Evolutionary conservation across 2,888 invertebrate genomes (phyloP).

Genomic region (Cheilosia grossa): DNA sequence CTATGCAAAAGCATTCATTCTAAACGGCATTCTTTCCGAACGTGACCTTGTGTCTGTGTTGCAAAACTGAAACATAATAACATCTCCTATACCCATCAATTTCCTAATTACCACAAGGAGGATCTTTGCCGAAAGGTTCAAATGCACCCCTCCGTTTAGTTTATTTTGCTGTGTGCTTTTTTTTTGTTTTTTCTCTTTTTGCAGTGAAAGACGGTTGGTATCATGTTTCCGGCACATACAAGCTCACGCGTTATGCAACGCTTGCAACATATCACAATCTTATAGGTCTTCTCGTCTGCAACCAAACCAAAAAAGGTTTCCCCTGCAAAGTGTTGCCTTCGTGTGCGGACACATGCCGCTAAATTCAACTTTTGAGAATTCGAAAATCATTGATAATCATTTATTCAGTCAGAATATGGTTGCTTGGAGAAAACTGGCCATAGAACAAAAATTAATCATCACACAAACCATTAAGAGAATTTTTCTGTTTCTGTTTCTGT

Average conservation of each 20-base stretch:
- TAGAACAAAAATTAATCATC: background rate
- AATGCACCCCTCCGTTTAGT: background rate
- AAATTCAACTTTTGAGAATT: background rate
- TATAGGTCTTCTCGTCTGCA: background rate
- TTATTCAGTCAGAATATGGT: background rate
- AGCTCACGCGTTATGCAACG: background rate
- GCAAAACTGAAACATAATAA: background rate
- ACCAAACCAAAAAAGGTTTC: background rate
- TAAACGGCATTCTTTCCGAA: background rate
- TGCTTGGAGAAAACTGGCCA: background rate
- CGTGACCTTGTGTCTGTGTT: background rate
- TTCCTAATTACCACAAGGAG: background rate
- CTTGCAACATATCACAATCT: background rate
- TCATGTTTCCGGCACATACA: background rate
- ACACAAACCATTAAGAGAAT: background rate
- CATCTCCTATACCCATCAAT: slow-evolving; percentile 1
- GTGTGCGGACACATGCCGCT: background rate
- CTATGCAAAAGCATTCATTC: too few species aligned
- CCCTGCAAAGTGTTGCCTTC: background rate
- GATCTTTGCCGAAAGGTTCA: slow-evolving; percentile 6
- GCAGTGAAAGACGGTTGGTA: background rate
- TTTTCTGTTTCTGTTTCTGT: too few species aligned
- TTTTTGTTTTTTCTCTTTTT: background rate
- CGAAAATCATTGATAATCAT: background rate
- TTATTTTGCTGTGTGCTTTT: too few species aligned